Base-by-base conservation (phyloP, 2,113 vertebrate genomes). In the Cariama cristata region DNA sequence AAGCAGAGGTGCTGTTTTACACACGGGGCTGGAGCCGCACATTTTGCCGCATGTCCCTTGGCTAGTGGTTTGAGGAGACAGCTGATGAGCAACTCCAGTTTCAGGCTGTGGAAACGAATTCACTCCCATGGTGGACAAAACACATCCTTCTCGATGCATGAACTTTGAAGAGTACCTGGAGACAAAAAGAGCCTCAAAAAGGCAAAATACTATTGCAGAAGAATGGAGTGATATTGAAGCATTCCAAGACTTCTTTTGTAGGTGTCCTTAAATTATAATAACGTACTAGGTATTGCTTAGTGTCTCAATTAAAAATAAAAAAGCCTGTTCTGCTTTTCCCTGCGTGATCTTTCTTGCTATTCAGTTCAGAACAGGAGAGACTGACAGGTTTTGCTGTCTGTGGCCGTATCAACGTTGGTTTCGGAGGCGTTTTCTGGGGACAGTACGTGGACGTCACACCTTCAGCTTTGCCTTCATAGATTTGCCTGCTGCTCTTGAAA, bases 1-100 rank as follows among this genome's bases (percentile, higher is more conserved):
- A 90, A 91, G 69, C 85, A 92, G 87, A 96, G 86, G 84, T 97
- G 83, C 80, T 88, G 42, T 56, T 82, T 76, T 66, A 35, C 56
- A 50, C 44, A 9, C 18, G 22, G 26, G 52, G 62, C 73, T 28
- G 28, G 74, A 60, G 58, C 40, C 19, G 35, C 77, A 40, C 40
- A 2, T 87, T 90, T 80, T 77, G 58, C 91, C 2, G 1, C 28
- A 35, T 9, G 2, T 90, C 62, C 63, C 58, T 88, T 63, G 42
- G 45, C 66, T n/a, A 45, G 58, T 8, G 44, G 63, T 88, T 77
- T 96, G 77, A 92, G 63, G 77, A 81, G 44, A 20, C 22, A 81
- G 55, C 13, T 93, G 84, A 76, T 52, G 73, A 88, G 49, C 35
- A 71, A 6, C 52, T 85, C 40, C 58, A 55, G 42, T 80, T 72